Evolutionary conservation across 2,113 vertebrate genomes (phyloP), one percentile per base, ranked within the genome.

Genomic region (Maccullochella peelii): DNA sequence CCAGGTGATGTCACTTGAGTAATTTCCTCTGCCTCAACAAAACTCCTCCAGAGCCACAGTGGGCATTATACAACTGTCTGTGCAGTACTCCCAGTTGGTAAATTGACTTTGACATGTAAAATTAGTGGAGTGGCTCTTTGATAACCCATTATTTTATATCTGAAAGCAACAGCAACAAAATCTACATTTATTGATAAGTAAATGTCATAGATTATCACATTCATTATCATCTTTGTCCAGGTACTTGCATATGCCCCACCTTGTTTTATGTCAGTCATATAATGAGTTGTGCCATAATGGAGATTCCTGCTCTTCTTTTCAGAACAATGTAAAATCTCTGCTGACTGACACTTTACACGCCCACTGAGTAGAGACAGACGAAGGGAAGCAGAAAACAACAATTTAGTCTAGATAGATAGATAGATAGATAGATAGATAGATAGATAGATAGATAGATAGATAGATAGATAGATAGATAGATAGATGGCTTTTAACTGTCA

Each of bases 261-360:
- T 61, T 70, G 30, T 52, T 70, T 79, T 25, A 20, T 82, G 66
- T 33, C 79, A 79, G 16, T 75, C 49, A 40, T 69, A 54, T 73
- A 63, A 65, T 66, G 50, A 78, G 63, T 55, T 18, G 38, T 50
- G 40, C n/a, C 47, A 61, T 82, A 15, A 90, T 77, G 76, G 33
- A 65, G 71, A 72, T 57, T 54, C 5, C 20, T 65, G 49, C 36
- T 44, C 54, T 81, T 78, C 69, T 63, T 77, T 52, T 83, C 36
- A 74, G 42, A 67, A 80, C 77, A 88, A 68, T 70, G 58, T 42
- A 57, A 76, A 71, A 59, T 55, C 82, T 77, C 40, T 58, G 82
- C 25, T 62, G 78, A 81, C 80, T 75, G 77, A 83, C 73, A 65
- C 50, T 74, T 82, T n/a, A 66, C 23, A 79, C 50, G 5, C 80